Percentiles rank a stretch among this genome's conserved stretches.
Evolutionary conservation across 2,888 invertebrate species (phyloP).

Genomic region (Oligia latruncula): DNA sequence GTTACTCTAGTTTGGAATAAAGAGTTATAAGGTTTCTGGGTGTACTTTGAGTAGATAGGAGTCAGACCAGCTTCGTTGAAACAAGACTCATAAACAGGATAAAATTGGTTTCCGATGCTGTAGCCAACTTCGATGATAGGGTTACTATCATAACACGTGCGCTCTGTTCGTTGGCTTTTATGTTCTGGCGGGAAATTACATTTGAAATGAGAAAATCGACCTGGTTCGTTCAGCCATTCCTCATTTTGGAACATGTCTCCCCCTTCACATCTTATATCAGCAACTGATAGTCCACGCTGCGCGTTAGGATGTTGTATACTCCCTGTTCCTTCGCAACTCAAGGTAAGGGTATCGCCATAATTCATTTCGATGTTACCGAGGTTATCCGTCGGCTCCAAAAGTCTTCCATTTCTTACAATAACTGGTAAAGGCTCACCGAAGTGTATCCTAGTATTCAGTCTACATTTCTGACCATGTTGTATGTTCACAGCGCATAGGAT

Average conservation of each 20-base stretch:
- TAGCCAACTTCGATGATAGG: conserved; percentile 84
- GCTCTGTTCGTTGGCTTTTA: conserved; percentile 74
- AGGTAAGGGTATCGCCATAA: conserved; percentile 76
- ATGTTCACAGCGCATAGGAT: conserved; percentile 79
- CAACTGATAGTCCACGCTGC: conserved; percentile 67
- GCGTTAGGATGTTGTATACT: conserved; percentile 76
- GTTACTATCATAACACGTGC: conserved; percentile 78
- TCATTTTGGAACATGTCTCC: conserved; percentile 80
- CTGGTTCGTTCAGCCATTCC: conserved; percentile 77
- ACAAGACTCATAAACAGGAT: conserved; percentile 83
- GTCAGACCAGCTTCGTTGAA: conserved; percentile 77
- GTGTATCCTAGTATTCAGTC: conserved; percentile 76
- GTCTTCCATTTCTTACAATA: conserved; percentile 75
- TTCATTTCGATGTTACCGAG: conserved; percentile 78
- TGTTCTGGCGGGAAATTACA: conserved; percentile 77
- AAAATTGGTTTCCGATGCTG: conserved; percentile 73
- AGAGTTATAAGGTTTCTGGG: conserved; percentile 84
- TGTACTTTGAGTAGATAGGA: conserved; percentile 82
- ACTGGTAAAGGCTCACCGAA: conserved; percentile 83
- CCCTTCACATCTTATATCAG: conserved; percentile 76
- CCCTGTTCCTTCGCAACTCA: conserved; percentile 81
- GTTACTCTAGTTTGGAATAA: conserved; percentile 81
- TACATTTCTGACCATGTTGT: conserved; percentile 74
- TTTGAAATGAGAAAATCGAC: conserved; percentile 75
- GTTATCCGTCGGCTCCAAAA: conserved; percentile 81